Base-by-base conservation (phyloP, 2,113 vertebrate genomes). In the Bostrychus sinensis region DNA sequence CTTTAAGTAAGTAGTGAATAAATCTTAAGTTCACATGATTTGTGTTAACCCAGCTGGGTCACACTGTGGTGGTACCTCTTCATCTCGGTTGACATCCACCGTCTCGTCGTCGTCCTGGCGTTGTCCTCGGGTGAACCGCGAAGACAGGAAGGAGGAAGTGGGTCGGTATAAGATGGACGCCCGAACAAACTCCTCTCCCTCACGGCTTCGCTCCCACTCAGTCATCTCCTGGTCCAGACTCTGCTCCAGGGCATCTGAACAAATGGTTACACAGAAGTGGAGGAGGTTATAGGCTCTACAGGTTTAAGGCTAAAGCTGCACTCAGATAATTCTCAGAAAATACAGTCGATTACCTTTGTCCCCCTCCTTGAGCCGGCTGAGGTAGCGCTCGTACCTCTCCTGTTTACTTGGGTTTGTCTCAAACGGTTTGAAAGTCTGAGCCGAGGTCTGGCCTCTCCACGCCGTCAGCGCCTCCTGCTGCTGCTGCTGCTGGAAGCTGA, bases 151-250 rank as follows among this genome's bases (percentile, higher is more conserved):
- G 0, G 95, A 92, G 11, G 68, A 93, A 17, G 90, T 89, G 5
- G 96, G 84, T 2, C 86, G 87, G 13, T 96, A 98, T 7, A 98
- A 82, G 83, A 90, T 30, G 0, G 95, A 95, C 0, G 97, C 93
- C 0, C 94, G 91, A 1, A 92, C 54, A 43, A 98, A 98, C 84
- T 99, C 96, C 0, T 98, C 95, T 36, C 85, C 87, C 45, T 98
- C 96, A 0, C 95, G 84, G 38, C 93, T 90, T 25, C 92, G 89
- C 74, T 98, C 96, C 96, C 97, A 98, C 54, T 96, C 96, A 0
- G 95, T 95, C 94, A 95, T 92, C 0, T 1, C 54, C 0, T 84
- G 75, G 65, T 99, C 96, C 72, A 95, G 72, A 71, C 91, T 93
- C 1, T 30, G 84, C 8, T 95, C 93, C 86, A 95, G 5, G 0